These are phyloP conservation scores for Lasioglossum morio DNA, from an alignment of 2,888 invertebrate species.

Conservation along the genomic window DNA sequence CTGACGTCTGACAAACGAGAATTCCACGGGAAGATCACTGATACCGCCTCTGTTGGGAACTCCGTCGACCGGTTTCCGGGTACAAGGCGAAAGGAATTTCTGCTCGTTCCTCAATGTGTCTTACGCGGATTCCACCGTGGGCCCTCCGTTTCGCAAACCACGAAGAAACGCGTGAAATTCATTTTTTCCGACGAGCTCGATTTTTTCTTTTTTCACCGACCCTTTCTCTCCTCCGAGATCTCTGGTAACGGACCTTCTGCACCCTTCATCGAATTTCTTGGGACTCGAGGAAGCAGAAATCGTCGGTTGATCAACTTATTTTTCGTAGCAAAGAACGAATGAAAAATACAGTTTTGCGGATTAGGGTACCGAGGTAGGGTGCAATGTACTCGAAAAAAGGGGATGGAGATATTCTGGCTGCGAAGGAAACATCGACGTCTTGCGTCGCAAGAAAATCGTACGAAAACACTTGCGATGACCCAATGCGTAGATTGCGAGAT, in stretches of 20 bases:
- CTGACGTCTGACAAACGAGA: constrained; percentile 73
- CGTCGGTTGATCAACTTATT: too few relatives aligned
- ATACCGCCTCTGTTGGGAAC: constrained; percentile 57
- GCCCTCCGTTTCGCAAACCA: constrained; percentile 12
- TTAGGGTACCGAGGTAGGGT: too few relatives aligned
- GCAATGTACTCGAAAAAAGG: too few relatives aligned
- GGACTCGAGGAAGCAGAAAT: too few relatives aligned
- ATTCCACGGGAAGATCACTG: constrained; percentile 68
- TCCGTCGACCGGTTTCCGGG: constrained; percentile 69
- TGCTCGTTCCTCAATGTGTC: constrained; percentile 45
- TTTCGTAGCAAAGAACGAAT: too few relatives aligned
- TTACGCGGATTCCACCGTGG: constrained; percentile 37
- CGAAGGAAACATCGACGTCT: too few relatives aligned
- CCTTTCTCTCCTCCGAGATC: not conserved
- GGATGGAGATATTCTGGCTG: too few relatives aligned
- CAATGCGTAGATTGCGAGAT: not conserved
- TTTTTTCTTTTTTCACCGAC: not conserved
- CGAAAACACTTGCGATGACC: too few relatives aligned
- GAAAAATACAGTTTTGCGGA: too few relatives aligned
- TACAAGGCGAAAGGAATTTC: constrained; percentile 59
- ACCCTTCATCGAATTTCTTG: not conserved
- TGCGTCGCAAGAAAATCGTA: too few relatives aligned
- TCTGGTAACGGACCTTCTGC: not conserved
- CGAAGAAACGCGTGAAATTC: not conserved
- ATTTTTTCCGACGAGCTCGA: not conserved